Conservation (phyloP, 64 coral and sea anemone species). For the Dendrophyllia cribrosa region DNA sequence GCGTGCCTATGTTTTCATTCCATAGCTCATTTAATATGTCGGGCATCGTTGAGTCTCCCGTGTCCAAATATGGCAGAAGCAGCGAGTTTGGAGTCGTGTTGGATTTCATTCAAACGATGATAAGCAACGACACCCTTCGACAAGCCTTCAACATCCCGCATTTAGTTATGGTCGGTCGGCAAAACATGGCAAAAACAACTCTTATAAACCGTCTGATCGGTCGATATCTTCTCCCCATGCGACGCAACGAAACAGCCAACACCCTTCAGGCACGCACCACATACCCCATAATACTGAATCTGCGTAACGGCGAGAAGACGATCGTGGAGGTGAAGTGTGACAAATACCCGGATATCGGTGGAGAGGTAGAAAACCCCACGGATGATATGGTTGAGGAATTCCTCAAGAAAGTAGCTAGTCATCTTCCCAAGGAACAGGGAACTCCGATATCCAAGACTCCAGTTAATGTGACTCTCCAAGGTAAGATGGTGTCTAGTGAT, state of each 20-base stretch:
- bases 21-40: background rate
- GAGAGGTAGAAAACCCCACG: conserved; percentile 44
- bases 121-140: conserved; percentile 45
- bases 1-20: background rate
- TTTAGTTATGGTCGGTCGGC: conserved; percentile 63
- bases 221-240: conserved; percentile 83
- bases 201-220: conserved; percentile 65
- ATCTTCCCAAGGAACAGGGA: conserved; percentile 69
- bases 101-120: conserved; percentile 59
- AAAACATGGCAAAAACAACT: conserved; percentile 69
- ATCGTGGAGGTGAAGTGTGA: conserved; percentile 33
- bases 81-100: conserved; percentile 53
- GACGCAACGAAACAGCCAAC: conserved; percentile 74
- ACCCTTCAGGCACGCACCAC: conserved; percentile 74
- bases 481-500: background rate
- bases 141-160: conserved; percentile 52
- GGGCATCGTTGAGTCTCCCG: conserved; percentile 8
- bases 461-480: conserved; percentile 68
- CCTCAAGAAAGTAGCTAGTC: conserved; percentile 34
- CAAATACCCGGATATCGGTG: conserved; percentile 9
- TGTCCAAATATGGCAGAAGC: conserved; percentile 31
- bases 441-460: conserved; percentile 81
- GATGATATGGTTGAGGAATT: conserved; percentile 67
- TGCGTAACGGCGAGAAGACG: conserved; percentile 34
- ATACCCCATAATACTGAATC: conserved; percentile 85